These are phyloP conservation scores for Scaptomyza hsui DNA, from an alignment of 1,140 invertebrate genomes.

Conservation along the genomic window DNA sequence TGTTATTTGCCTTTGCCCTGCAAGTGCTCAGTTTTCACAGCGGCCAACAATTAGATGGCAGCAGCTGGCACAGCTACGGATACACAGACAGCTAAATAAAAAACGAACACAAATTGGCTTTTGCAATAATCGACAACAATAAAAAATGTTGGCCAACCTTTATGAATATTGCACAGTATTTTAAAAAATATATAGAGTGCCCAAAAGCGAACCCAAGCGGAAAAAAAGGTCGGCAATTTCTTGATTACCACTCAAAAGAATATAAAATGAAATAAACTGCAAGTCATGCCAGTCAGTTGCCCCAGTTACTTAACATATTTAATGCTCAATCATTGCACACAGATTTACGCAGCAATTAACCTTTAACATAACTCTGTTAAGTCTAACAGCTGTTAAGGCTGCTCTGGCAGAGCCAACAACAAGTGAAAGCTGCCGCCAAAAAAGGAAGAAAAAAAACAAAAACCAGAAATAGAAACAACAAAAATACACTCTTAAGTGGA, in stretches of 20 bases:
- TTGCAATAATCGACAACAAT: constrained; percentile 75
- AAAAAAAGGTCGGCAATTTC: constrained; percentile 32
- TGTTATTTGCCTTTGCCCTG: constrained; percentile 73
- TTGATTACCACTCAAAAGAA: constrained; percentile 24
- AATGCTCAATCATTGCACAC: constrained; percentile 37
- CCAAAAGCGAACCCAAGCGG: constrained; percentile 5
- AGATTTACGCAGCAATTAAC: constrained; percentile 38
- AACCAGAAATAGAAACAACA: not conserved
- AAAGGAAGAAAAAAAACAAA: not conserved
- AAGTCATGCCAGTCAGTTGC: constrained; percentile 29
- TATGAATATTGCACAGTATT: constrained; percentile 47
- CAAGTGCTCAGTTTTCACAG: constrained; percentile 75
- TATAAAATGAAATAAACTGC: constrained; percentile 3
- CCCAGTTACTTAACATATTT: constrained; percentile 21
- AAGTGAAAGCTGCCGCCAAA: constrained; percentile 40
- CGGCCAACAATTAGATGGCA: constrained; percentile 75
- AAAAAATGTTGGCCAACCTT: constrained; percentile 34
- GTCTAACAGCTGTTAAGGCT: constrained; percentile 29
- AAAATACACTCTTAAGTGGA: constrained; percentile 26
- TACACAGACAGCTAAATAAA: constrained; percentile 19
- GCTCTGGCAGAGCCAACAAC: constrained; percentile 38
- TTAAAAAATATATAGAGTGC: constrained; percentile 7
- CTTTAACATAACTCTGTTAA: constrained; percentile 19
- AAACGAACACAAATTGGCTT: constrained; percentile 39
- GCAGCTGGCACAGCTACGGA: constrained; percentile 58